Evolutionary conservation across 2,888 invertebrate genomes (phyloP).

Genomic region (Halictus ligatus): DNA sequence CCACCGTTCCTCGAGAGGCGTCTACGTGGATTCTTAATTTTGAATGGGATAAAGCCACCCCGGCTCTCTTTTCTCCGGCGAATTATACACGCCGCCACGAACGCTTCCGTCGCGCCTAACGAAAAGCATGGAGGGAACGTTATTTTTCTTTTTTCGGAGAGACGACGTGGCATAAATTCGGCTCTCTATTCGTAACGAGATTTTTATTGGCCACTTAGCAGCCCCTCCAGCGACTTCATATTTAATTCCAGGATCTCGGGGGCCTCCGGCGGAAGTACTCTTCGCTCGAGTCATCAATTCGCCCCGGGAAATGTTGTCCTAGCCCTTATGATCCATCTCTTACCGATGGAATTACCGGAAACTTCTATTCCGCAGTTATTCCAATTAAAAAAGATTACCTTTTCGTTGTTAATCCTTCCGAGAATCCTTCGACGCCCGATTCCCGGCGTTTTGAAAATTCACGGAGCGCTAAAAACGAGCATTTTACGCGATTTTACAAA

Average conservation of each 20-base stretch:
- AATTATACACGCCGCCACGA: background rate
- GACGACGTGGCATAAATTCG: slow-evolving; percentile 2
- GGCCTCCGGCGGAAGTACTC: background rate
- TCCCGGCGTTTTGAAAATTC: too few species aligned
- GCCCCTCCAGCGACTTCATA: slow-evolving; percentile 19
- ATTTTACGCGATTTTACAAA: too few species aligned
- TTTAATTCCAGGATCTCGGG: slow-evolving; percentile 32
- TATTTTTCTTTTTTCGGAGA: background rate
- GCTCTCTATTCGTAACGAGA: slow-evolving; percentile 20
- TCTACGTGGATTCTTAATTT: slow-evolving; percentile 6
- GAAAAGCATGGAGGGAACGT: background rate
- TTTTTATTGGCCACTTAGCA: slow-evolving; percentile 41
- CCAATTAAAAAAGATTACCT: background rate
- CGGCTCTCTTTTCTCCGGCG: background rate
- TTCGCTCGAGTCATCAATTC: background rate
- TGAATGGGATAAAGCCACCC: background rate
- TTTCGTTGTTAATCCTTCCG: background rate
- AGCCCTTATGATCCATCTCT: background rate
- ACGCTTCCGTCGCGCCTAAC: background rate
- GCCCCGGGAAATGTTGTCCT: background rate
- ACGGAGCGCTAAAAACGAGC: too few species aligned
- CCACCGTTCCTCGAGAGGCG: background rate
- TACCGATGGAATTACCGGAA: background rate
- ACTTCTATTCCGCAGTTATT: background rate
- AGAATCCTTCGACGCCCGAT: too few species aligned